Evolutionary conservation across 1,140 invertebrate genomes (phyloP).

Genomic region (Arion vulgaris): DNA sequence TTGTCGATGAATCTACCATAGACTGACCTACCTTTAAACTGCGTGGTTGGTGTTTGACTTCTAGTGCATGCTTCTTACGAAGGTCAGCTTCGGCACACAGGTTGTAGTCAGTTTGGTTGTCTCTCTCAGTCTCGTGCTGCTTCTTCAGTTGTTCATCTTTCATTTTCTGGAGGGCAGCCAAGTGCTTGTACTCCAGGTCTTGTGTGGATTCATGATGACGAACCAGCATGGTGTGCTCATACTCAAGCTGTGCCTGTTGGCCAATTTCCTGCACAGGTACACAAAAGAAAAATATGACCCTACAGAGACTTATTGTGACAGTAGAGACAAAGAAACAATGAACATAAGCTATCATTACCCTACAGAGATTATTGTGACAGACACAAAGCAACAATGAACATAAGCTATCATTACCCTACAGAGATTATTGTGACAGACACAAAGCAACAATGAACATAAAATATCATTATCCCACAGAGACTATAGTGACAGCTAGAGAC

Average conservation of each 20-base stretch:
- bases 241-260: conserved; percentile 93
- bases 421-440: too few relatives aligned
- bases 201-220: conserved; percentile 97
- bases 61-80: conserved; percentile 95
- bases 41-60: conserved; percentile 98
- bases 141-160: conserved; percentile 87
- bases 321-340: too few relatives aligned
- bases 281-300: too few relatives aligned
- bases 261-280: conserved; percentile 86
- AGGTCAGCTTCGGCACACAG: conserved; percentile 92
- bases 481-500: too few relatives aligned
- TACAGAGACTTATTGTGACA: too few relatives aligned
- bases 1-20: too few relatives aligned
- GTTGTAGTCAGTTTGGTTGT: conserved; percentile 98
- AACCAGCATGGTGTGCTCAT: conserved; percentile 94
- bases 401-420: too few relatives aligned
- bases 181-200: conserved; percentile 89
- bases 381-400: too few relatives aligned
- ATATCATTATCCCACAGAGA: too few relatives aligned
- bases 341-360: too few relatives aligned
- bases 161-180: conserved; percentile 92
- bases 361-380: too few relatives aligned
- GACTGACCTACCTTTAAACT: conserved; percentile 92
- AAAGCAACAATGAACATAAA: too few relatives aligned
- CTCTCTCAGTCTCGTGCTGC: conserved; percentile 95